A percentile compares a stretch with the other conserved stretches of the same genome.
phyloP scores from a whole-genome alignment of 2,888 invertebrate species.

The Helleia helle region DNA sequence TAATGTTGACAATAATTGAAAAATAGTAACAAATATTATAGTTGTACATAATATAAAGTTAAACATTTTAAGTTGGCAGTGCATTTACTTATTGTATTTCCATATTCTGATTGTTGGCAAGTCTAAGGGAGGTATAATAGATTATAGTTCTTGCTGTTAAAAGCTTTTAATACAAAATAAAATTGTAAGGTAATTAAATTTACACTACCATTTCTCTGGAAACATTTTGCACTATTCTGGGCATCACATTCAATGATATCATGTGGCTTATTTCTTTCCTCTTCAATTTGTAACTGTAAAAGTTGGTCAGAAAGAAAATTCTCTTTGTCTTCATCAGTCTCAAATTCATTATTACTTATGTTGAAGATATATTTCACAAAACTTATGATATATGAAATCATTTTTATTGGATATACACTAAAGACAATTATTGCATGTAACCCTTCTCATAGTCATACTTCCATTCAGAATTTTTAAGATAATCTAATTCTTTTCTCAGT shows the following conservation, averaged over 20 bases:
- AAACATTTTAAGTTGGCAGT: no score
- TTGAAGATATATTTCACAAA: constrained; percentile 47
- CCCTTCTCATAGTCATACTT: constrained; percentile 83
- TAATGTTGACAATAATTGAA: no score
- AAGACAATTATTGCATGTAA: constrained; percentile 65
- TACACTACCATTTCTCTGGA: constrained; percentile 47
- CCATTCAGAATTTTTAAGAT: constrained; percentile 87
- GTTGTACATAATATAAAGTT: no score
- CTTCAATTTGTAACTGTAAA: constrained; percentile 44
- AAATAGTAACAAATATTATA: no score
- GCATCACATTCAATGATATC: constrained; percentile 20
- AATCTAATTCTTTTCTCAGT: constrained; percentile 83
- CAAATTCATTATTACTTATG: constrained; percentile 24
- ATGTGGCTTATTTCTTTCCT: constrained; percentile 13
- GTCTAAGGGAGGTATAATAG: background rate
- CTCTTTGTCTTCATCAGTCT: constrained; percentile 38
- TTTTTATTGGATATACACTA: constrained; percentile 27
- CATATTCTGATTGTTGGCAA: no score
- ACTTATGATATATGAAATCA: constrained; percentile 58
- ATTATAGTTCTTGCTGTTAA: no score
- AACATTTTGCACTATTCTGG: constrained; percentile 38
- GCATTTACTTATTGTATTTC: no score
- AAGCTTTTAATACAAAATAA: no score
- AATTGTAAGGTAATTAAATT: no score
- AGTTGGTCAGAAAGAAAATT: constrained; percentile 53